phyloP scores from a whole-genome alignment of 35 echinoderm and acorn worm genomes.

The Amphiura filiformis region DNA sequence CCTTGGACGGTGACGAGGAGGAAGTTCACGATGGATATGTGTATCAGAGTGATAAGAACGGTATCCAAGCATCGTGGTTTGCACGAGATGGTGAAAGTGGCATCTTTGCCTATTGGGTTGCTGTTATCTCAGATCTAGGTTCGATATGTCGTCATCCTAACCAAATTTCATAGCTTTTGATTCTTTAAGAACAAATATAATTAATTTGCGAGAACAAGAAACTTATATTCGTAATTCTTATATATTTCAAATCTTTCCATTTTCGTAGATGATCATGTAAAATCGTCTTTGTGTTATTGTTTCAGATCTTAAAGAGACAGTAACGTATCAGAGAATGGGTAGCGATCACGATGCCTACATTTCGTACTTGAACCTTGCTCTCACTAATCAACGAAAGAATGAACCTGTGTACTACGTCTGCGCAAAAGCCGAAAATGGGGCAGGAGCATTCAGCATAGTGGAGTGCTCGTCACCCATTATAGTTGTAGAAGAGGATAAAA shows the following conservation, averaged over 20 bases:
- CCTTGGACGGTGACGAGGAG: constrained; percentile 10
- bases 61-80: constrained; percentile 43
- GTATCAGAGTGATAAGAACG: background rate
- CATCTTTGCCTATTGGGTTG: constrained; percentile 34
- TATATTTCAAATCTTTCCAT: no score
- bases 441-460: constrained; percentile 5
- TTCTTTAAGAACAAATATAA: no score
- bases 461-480: constrained; percentile 28
- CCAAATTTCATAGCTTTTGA: no score
- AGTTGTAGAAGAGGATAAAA: constrained; percentile 27
- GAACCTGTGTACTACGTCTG: constrained; percentile 44
- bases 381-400: background rate
- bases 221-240: no score
- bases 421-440: constrained; percentile 44
- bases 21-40: constrained; percentile 26
- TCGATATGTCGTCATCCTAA: background rate
- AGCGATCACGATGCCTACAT: constrained; percentile 10
- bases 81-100: constrained; percentile 36
- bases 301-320: no score
- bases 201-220: no score
- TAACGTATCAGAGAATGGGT: constrained; percentile 9
- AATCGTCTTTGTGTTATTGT: no score
- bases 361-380: background rate
- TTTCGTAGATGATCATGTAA: no score
- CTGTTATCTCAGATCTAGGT: constrained; percentile 23